Base-by-base conservation (phyloP, 2,113 vertebrate genomes). In the Globicephala melas region DNA sequence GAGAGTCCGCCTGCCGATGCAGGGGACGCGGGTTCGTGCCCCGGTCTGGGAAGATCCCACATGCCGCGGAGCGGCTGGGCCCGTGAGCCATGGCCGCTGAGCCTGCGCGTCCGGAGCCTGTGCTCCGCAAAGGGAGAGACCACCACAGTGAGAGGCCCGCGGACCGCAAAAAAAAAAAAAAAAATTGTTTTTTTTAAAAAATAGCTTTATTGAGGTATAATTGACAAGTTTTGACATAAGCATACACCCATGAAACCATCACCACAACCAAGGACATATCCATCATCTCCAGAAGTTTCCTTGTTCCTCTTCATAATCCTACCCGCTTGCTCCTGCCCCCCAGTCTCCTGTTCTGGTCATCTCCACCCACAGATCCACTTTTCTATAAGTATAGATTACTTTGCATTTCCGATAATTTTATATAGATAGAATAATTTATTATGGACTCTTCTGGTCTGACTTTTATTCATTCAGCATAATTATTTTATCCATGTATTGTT, bases 401-500 rank as follows among this genome's bases (percentile, higher is more conserved):
- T 79, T 89, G 33, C 4, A 67, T 90, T 90, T 83, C 76, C 60
- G 67, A 83, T 63, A 87, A 93, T 91, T 93, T 91, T 96, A 83
- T 96, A 62, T 84, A 95, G 95, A 63, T 80, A 50, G 41, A 91
- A 67, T 74, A 41, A 74, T 53, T 97, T 86, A 73, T 25, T 74
- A 63, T 74, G 17, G 38, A 38, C 9, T 92, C 5, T 47, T 70
- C n/a, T 17, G 31, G 60, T 85, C 36, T 96, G 44, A 83, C 20
- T 77, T 89, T 47, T 95, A 28, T 92, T 92, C 33, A 76, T 21
- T 85, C 28, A 94, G 76, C 38, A 82, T 94, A 60, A 83, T 94
- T 97, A 94, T 86, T 95, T 95, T 95, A 74, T 68, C 15, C 41
- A 89, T 90, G 63, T 71, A 62, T 77, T 73, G 28, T 36, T 80